Evolutionary conservation across 2,888 invertebrate species (phyloP), one percentile per base, ranked within the genome.

Genomic region (Xestia sexstrigata): DNA sequence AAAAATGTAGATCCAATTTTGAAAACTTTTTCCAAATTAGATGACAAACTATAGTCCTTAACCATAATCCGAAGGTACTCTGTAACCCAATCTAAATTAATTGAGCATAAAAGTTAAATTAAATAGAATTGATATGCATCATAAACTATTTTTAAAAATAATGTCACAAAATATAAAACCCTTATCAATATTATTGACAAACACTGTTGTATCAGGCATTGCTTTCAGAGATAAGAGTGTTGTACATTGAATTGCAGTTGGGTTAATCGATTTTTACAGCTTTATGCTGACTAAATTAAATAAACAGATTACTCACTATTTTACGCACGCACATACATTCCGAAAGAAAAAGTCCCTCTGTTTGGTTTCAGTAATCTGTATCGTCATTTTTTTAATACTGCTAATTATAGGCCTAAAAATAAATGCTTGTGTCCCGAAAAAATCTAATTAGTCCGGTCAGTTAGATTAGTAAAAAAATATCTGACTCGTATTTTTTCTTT

Each of bases 161-260:
- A 60, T 0, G 11, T 17, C 63, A 65, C 7, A n/a, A 39, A 70
- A 70, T 70, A 47, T 55, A 42, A 52, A 52, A 8, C 15, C 11
- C 30, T 67, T 79, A 83, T 85, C 77, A 35, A 11, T 26, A 11
- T 70, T 84, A 42, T 69, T 69, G 35, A 62, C 70, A 74, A 84
- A 74, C 47, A 49, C 9, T 30, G 17, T 13, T 30, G 8, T 80
- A 74, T 84, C 74, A 69, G 55, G 20, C 81, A 62, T 83, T 76
- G 68, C 55, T 76, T 49, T 45, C 35, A 17, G 20, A 76, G 85
- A 85, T 82, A 85, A 85, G 39, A 30, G 0, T 0, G 1, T 5
- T 52, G 26, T 35, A 70, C 49, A 62, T 67, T 79, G n/a, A 15
- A 58, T 78, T 67, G 23, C 7, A 15, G 42, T 58, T 39, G 15